A percentile compares a stretch with the other conserved stretches of the same genome.
Conservation (phyloP, 2,797 vertebrate genomes). For the Pteropus rufus region DNA sequence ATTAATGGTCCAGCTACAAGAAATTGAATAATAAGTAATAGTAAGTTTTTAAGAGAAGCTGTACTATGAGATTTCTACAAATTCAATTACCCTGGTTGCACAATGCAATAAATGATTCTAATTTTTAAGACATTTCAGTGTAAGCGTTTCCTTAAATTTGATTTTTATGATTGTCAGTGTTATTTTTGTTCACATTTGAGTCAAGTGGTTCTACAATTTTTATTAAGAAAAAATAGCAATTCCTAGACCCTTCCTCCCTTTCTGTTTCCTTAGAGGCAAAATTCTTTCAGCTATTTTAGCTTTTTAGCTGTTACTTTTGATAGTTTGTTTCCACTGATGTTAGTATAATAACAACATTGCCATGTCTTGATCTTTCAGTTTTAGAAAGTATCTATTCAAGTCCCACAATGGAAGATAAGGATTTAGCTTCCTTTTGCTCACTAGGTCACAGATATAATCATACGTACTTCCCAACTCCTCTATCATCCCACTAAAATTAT, state of each 20-base stretch:
- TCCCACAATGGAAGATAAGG: neutral
- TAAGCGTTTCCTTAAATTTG: neutral
- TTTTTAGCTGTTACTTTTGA: neutral
- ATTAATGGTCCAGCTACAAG: neutral
- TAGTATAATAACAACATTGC: neutral
- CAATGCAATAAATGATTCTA: neutral
- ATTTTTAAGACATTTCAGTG: conserved; percentile 15
- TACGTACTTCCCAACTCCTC: neutral
- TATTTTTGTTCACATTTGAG: neutral
- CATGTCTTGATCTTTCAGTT: neutral
- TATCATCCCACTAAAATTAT: neutral
- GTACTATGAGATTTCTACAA: neutral
- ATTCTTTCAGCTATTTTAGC: neutral
- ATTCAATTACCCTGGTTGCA: neutral
- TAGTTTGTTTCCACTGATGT: neutral
- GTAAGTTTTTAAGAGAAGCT: neutral
- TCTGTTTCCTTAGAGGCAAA: neutral
- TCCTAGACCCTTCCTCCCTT: neutral
- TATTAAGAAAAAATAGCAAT: neutral
- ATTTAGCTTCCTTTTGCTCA: neutral
- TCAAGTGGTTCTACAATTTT: neutral
- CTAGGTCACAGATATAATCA: neutral
- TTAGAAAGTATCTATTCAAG: neutral
- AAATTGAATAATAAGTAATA: neutral
- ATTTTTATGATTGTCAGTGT: neutral